phyloP scores from a whole-genome alignment of 2,888 invertebrate species.

The Microplitis deprimator region DNA sequence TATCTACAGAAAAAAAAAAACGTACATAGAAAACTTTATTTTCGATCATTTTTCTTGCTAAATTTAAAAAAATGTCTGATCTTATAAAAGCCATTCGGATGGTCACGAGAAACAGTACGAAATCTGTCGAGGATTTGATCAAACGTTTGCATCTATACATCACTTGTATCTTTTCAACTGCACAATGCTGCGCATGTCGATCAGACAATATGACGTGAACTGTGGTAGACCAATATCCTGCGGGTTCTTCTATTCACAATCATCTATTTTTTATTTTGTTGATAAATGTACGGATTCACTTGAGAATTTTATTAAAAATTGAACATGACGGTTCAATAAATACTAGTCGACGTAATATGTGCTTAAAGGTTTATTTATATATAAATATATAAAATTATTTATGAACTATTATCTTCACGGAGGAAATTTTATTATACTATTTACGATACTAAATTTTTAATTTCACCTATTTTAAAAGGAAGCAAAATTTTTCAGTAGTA shows the following conservation, averaged over 20 bases:
- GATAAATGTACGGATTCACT: not conserved
- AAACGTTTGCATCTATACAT: conserved; percentile 44
- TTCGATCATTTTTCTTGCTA: conserved; percentile 45
- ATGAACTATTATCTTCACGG: too few relatives aligned
- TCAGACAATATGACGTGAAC: conserved; percentile 19
- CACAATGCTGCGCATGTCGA: conserved; percentile 22
- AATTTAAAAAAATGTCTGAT: conserved; percentile 46
- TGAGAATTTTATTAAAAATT: not conserved
- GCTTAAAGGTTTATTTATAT: not conserved
- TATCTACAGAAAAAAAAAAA: not conserved
- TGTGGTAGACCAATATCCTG: conserved; percentile 22
- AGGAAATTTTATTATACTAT: too few relatives aligned
- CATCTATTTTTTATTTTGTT: conserved; percentile 28
- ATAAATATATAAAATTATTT: too few relatives aligned
- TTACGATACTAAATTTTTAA: too few relatives aligned
- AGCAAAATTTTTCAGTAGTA: too few relatives aligned
- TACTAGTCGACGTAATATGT: not conserved
- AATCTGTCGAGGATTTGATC: conserved; percentile 47
- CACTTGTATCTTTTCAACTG: conserved; percentile 23
- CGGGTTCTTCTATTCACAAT: conserved; percentile 54
- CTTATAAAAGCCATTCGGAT: conserved; percentile 21
- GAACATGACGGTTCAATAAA: not conserved
- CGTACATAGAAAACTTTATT: conserved; percentile 27
- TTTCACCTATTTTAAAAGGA: too few relatives aligned
- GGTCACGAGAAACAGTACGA: conserved; percentile 37